Evolutionary conservation across 1,140 invertebrate genomes (phyloP).

Genomic region (Penaeus chinensis): DNA sequence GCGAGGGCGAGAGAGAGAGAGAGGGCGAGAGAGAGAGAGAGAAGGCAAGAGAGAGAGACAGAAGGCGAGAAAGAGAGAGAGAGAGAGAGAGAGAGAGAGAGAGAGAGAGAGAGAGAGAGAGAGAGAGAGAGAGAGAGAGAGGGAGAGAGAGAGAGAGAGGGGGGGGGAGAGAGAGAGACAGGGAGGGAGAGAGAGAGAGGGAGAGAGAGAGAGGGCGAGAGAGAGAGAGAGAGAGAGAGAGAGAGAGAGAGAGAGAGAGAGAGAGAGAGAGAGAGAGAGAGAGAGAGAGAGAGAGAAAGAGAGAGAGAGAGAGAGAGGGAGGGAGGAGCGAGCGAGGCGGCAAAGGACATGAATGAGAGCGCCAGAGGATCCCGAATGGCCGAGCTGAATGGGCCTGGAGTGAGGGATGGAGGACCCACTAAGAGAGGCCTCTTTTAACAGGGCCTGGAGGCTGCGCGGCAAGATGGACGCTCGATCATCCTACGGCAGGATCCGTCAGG

Average conservation of each 20-base stretch:
- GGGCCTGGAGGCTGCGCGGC: no score
- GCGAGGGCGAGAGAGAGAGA: neutral
- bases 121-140: neutral
- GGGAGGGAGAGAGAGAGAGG: neutral
- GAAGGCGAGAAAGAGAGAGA: constrained; percentile 2
- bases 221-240: neutral
- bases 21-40: neutral
- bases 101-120: neutral
- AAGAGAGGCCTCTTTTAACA: no score
- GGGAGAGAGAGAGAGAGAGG: neutral
- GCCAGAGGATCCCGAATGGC: no score
- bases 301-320: constrained; percentile 16
- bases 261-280: neutral
- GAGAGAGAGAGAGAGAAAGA: no score
- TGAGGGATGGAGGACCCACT: neutral
- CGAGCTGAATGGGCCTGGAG: neutral
- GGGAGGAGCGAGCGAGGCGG: no score
- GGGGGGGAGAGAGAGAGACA: constrained; percentile 9
- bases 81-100: neutral
- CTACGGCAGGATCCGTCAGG: no score
- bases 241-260: neutral
- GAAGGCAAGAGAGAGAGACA: neutral
- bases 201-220: neutral
- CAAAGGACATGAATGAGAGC: no score
- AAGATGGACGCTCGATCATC: no score